Evolutionary conservation across 2,797 vertebrate species (phyloP).

Genomic region (Allobates femoralis): DNA sequence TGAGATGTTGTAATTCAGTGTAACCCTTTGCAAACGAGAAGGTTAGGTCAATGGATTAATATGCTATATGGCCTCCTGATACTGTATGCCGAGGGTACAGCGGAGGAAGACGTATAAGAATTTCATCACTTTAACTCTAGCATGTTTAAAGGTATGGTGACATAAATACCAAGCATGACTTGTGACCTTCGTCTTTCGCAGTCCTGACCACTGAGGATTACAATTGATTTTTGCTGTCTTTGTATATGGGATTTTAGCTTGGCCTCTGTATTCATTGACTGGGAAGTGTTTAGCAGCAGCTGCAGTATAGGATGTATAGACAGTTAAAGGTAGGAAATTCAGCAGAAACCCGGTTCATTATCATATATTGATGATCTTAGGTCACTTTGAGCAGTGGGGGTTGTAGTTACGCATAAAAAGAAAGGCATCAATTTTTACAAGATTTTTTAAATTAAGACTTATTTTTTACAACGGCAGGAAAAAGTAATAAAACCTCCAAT

Average conservation of each 20-base stretch:
- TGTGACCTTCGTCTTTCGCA: constrained; percentile 60
- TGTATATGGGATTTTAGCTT: constrained; percentile 66
- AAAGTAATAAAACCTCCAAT: background rate
- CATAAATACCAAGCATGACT: constrained; percentile 45
- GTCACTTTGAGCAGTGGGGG: constrained; percentile 16
- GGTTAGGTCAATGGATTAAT: constrained; percentile 30
- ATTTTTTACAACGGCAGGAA: background rate
- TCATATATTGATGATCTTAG: constrained; percentile 52
- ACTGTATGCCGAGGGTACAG: background rate
- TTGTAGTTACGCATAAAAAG: constrained; percentile 35
- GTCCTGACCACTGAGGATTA: constrained; percentile 70
- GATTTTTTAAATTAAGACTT: constrained; percentile 3
- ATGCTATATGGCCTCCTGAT: constrained; percentile 30
- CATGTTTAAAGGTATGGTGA: constrained; percentile 13
- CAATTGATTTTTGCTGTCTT: constrained; percentile 76
- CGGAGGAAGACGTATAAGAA: background rate
- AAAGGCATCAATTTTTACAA: constrained; percentile 39
- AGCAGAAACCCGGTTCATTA: constrained; percentile 66
- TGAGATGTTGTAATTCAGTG: constrained; percentile 16
- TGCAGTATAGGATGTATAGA: constrained; percentile 60
- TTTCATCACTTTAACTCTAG: background rate
- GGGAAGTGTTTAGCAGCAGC: constrained; percentile 63
- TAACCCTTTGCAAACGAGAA: constrained; percentile 26
- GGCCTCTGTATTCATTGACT: constrained; percentile 63
- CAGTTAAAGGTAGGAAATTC: constrained; percentile 64